phyloP scores from a whole-genome alignment of 2,888 invertebrate species.

The Leptinotarsa juncta region DNA sequence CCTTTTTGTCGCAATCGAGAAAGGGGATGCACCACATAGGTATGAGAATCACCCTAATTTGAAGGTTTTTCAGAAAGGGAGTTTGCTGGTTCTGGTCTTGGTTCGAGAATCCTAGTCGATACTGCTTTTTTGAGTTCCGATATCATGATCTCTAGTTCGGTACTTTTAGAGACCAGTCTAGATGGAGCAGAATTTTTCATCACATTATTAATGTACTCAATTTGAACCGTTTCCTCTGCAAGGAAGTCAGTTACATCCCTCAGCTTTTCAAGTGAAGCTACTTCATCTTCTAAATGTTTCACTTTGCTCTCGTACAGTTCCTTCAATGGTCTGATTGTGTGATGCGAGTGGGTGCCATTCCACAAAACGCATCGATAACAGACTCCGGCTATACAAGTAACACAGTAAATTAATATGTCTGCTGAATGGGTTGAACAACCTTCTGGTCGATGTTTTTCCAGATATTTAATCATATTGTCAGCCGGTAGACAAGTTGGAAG shows the following conservation, averaged over 20 bases:
- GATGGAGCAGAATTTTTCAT: conserved; percentile 83
- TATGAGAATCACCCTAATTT: conserved; percentile 81
- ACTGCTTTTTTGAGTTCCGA: conserved; percentile 88
- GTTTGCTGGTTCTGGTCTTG: conserved; percentile 91
- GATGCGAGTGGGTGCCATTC: conserved; percentile 92
- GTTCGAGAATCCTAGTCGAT: conserved; percentile 88
- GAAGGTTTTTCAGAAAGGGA: conserved; percentile 94
- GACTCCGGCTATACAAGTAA: conserved; percentile 90
- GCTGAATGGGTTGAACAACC: conserved; percentile 74
- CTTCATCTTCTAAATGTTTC: conserved; percentile 86
- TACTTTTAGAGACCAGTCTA: conserved; percentile 84
- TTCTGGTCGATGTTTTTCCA: conserved; percentile 85
- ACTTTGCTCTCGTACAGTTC: conserved; percentile 92
- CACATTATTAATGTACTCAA: conserved; percentile 87
- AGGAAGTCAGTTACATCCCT: conserved; percentile 90
- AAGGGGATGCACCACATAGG: conserved; percentile 90
- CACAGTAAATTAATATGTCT: conserved; percentile 75
- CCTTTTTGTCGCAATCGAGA: conserved; percentile 87
- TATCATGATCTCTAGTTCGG: conserved; percentile 83
- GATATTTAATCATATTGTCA: conserved; percentile 92
- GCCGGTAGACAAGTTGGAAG: conserved; percentile 96
- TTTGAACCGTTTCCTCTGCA: conserved; percentile 89
- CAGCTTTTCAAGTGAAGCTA: conserved; percentile 81
- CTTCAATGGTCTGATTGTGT: conserved; percentile 91
- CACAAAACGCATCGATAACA: conserved; percentile 95